Conservation (phyloP, 2,113 vertebrate genomes). For the Anarhynchus alexandrinus region DNA sequence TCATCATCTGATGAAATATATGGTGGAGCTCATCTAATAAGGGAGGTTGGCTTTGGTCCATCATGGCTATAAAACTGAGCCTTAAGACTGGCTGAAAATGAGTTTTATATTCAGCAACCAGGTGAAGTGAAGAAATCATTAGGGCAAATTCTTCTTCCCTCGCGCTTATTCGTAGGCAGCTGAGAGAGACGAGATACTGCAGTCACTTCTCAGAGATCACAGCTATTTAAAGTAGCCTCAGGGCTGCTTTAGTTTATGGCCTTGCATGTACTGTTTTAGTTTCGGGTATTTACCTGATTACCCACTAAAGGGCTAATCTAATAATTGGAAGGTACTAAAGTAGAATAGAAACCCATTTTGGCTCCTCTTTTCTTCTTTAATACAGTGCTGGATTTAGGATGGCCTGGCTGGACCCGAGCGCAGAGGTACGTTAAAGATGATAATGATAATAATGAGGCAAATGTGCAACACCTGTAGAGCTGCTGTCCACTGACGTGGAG, state of each 20-base stretch:
- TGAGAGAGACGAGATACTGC: background rate
- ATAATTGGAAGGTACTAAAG: background rate
- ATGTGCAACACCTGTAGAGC: fast-evolving
- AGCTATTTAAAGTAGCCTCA: background rate
- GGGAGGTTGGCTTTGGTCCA: background rate
- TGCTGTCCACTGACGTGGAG: background rate
- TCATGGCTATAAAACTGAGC: background rate
- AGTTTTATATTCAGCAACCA: background rate
- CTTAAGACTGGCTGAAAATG: background rate
- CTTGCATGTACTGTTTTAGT: background rate
- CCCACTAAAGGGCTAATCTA: constrained; percentile 16
- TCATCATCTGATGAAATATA: background rate
- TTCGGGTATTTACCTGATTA: background rate
- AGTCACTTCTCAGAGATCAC: background rate
- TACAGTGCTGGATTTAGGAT: background rate
- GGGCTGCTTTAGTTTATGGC: background rate
- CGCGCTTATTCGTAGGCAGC: background rate
- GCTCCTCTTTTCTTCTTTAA: background rate
- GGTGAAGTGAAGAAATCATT: background rate
- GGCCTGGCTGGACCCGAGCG: background rate
- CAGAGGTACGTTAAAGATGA: background rate
- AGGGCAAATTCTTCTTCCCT: background rate
- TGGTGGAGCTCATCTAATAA: background rate
- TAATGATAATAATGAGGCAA: background rate
- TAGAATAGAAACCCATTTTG: background rate